These are phyloP conservation scores for Mus pahari DNA, from an alignment of 2,113 vertebrate species.

Conservation along the genomic window DNA sequence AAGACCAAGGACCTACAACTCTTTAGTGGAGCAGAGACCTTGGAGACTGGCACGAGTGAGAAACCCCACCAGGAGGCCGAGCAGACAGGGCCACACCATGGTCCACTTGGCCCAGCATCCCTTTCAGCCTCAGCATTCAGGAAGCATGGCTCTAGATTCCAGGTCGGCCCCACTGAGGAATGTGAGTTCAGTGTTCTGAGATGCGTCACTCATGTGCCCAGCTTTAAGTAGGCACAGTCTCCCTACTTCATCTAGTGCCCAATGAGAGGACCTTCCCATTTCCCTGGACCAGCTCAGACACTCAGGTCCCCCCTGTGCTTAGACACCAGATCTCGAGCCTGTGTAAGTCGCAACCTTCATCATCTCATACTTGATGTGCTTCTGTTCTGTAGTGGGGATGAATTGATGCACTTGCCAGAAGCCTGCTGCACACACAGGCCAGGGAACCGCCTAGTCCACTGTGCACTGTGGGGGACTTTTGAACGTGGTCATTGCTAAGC, in stretches of 20 bases:
- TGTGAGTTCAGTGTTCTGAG: not conserved
- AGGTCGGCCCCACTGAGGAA: not conserved
- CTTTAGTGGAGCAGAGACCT: not conserved
- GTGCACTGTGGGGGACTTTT: not conserved
- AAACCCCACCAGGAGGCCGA: too few relatives aligned
- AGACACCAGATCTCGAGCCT: not conserved
- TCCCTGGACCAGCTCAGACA: not conserved
- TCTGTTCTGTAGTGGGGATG: not conserved
- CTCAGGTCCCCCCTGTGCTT: not conserved
- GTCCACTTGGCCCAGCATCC: fast-evolving
- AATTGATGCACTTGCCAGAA: not conserved
- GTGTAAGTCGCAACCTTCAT: not conserved
- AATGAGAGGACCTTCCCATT: not conserved
- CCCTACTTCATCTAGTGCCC: not conserved
- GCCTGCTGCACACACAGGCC: not conserved
- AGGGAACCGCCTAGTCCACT: not conserved
- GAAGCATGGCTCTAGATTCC: not conserved
- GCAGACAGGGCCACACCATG: too few relatives aligned
- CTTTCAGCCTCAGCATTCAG: not conserved
- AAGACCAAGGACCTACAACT: not conserved
- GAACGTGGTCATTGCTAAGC: not conserved
- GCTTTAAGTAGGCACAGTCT: not conserved
- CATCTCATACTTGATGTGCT: not conserved
- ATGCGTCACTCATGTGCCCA: not conserved
- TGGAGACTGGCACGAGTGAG: not conserved